Evolutionary conservation across 2,113 vertebrate genomes (phyloP).

Genomic region (Pollachius pollachius): DNA sequence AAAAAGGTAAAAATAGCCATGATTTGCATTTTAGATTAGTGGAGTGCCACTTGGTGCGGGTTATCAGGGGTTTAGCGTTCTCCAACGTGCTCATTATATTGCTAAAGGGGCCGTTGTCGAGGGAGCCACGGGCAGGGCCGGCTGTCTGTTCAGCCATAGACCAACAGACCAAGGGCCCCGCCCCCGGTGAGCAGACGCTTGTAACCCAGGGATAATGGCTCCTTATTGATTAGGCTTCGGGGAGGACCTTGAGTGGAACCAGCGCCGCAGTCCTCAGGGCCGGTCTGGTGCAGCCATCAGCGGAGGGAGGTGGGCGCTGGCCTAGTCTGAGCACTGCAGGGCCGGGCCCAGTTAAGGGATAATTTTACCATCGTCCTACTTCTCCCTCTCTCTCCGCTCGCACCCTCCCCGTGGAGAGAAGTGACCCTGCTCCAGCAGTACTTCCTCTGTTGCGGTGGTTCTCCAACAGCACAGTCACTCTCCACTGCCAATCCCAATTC

Average conservation of each 20-base stretch:
- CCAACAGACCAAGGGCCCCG: constrained; percentile 32
- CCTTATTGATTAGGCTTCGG: constrained; percentile 34
- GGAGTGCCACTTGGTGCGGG: neutral
- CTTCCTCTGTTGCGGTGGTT: constrained; percentile 13
- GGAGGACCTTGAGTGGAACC: too few relatives aligned
- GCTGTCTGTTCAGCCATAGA: constrained; percentile 25
- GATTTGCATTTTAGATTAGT: too few relatives aligned
- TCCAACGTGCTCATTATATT: constrained; percentile 23
- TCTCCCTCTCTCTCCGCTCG: constrained; percentile 42
- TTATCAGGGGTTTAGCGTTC: constrained; percentile 23
- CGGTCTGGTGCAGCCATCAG: neutral
- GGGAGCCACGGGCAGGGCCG: neutral
- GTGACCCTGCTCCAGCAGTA: constrained; percentile 61
- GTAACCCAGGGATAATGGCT: constrained; percentile 42
- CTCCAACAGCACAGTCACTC: neutral
- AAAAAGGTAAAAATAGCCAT: too few relatives aligned
- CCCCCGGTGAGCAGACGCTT: constrained; percentile 34
- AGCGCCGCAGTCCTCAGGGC: neutral
- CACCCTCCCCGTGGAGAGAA: constrained; percentile 38
- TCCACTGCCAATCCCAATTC: neutral
- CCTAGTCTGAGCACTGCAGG: constrained; percentile 19
- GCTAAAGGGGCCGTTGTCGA: constrained; percentile 4
- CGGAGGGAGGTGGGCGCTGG: constrained; percentile 17
- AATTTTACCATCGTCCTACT: constrained; percentile 73
- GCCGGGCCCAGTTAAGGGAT: constrained; percentile 33